These are phyloP conservation scores for Hypomecis atomaria DNA, from an alignment of 2,888 invertebrate genomes.

Conservation along the genomic window DNA sequence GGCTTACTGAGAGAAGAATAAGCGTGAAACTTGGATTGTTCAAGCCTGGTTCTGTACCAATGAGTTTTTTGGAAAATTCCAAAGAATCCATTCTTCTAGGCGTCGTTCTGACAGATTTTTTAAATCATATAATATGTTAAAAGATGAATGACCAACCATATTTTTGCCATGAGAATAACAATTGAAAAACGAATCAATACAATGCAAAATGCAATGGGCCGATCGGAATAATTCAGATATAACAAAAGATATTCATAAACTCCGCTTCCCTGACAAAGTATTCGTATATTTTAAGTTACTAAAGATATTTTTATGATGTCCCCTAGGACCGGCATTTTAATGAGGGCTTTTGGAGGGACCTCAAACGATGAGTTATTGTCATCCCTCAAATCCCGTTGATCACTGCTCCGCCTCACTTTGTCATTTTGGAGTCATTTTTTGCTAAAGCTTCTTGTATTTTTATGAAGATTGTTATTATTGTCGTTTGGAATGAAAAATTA, in stretches of 20 bases:
- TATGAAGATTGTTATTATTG: slow-evolving; percentile 6
- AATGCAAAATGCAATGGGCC: slow-evolving; percentile 9
- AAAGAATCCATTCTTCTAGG: no score
- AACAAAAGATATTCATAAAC: slow-evolving; percentile 25
- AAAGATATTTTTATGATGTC: slow-evolving; percentile 62
- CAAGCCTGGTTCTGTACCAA: no score
- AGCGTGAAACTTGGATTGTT: no score
- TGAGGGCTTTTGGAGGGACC: slow-evolving; percentile 64
- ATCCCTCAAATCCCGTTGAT: slow-evolving; percentile 60
- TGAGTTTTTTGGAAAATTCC: no score
- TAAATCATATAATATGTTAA: no score
- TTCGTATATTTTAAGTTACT: slow-evolving; percentile 44
- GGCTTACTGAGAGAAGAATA: no score
- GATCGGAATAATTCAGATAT: slow-evolving; percentile 3
- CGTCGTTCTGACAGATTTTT: no score
- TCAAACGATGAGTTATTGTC: slow-evolving; percentile 69
- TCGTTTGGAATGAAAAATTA: background rate
- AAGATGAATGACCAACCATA: no score
- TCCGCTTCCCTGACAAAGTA: slow-evolving; percentile 22
- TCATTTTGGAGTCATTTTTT: slow-evolving; percentile 38
- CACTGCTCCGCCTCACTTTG: slow-evolving; percentile 54
- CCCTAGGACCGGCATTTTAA: slow-evolving; percentile 67
- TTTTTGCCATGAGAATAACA: no score
- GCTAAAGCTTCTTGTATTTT: slow-evolving; percentile 26
- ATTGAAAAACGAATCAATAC: slow-evolving; percentile 9